Conservation (phyloP, 2,797 vertebrate species). For the Sibirionetta formosa region DNA sequence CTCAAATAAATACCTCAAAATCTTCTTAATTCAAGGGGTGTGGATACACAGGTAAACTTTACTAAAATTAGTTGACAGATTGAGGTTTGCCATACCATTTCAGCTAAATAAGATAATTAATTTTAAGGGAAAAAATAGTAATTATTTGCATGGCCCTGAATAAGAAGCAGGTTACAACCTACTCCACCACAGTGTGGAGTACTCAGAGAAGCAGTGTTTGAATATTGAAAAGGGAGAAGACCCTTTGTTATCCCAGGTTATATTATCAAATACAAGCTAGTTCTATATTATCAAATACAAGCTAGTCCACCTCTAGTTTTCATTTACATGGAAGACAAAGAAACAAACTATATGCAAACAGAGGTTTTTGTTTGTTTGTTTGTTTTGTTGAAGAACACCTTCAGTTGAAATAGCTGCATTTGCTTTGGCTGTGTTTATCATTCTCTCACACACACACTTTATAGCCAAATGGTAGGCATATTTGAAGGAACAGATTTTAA, state of each 20-base stretch:
- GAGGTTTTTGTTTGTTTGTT: background rate
- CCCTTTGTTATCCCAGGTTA: background rate
- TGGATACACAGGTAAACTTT: background rate
- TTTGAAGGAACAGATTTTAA: background rate
- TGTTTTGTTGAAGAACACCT: background rate
- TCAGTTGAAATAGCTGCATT: background rate
- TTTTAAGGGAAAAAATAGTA: background rate
- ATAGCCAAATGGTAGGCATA: background rate
- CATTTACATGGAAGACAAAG: background rate
- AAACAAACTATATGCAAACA: background rate
- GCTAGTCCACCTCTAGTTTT: background rate
- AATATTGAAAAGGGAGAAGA: background rate
- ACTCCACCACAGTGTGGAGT: background rate
- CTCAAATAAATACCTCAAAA: background rate
- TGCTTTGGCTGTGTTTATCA: background rate
- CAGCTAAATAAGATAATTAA: background rate
- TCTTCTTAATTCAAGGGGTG: background rate
- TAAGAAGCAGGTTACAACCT: background rate
- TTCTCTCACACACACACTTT: background rate
- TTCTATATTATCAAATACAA: background rate
- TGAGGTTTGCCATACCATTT: background rate
- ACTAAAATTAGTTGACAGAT: background rate
- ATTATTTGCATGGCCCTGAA: background rate
- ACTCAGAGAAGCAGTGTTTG: background rate
- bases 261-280: background rate